These are phyloP conservation scores for Invenusta paracnida DNA, from an alignment of 2,888 invertebrate species.

Conservation along the genomic window DNA sequence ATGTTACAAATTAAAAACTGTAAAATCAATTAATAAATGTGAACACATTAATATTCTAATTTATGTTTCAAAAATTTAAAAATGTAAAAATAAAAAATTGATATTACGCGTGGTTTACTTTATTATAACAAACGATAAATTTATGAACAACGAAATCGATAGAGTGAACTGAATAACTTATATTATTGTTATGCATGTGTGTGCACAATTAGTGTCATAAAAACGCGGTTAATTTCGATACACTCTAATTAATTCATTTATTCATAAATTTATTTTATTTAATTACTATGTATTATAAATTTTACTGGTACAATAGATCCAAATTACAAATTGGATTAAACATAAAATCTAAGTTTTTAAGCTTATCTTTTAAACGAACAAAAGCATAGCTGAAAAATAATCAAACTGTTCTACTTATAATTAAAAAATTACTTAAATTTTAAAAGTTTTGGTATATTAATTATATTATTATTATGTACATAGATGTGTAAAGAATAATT, in stretches of 20 bases:
- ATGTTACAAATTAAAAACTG: conserved; percentile 1
- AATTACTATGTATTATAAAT: too few relatives aligned
- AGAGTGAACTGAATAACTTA: conserved; percentile 9
- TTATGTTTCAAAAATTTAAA: background rate
- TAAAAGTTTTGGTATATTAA: too few relatives aligned
- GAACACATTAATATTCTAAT: conserved; percentile 11
- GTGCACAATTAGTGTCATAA: background rate
- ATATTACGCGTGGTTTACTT: background rate
- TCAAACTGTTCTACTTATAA: too few relatives aligned
- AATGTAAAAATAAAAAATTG: too few relatives aligned
- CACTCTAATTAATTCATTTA: background rate
- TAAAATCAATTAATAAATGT: conserved; percentile 1
- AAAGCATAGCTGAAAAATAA: too few relatives aligned
- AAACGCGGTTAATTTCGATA: conserved; percentile 23
- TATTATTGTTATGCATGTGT: background rate
- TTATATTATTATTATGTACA: too few relatives aligned
- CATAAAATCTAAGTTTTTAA: too few relatives aligned
- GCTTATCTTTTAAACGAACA: too few relatives aligned
- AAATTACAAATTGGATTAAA: too few relatives aligned
- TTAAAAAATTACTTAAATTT: too few relatives aligned
- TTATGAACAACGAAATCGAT: background rate
- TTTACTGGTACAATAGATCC: too few relatives aligned
- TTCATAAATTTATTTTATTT: background rate
- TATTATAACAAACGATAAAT: background rate
- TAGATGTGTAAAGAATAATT: too few relatives aligned